Conservation (phyloP, 2,113 vertebrate genomes). For the Boleophthalmus pectinirostris region DNA sequence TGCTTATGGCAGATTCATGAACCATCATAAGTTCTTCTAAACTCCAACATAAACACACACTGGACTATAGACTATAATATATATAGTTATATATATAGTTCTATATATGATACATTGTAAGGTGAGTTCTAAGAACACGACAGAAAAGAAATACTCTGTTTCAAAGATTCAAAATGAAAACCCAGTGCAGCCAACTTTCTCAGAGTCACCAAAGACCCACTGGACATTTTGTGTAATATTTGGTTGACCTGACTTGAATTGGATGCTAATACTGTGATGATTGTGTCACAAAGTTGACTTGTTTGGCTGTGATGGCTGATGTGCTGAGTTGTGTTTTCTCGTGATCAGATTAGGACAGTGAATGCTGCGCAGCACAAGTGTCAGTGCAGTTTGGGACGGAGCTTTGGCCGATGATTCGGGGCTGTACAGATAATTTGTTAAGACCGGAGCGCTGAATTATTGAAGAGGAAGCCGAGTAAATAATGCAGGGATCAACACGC, state of each 20-base stretch:
- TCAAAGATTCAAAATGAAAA: not conserved
- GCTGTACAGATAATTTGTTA: constrained; percentile 79
- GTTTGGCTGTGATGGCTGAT: not conserved
- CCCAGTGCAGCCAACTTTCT: no score
- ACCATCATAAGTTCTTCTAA: no score
- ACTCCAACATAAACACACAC: no score
- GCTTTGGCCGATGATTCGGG: not conserved
- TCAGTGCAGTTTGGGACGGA: constrained; percentile 9
- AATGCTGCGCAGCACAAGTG: constrained; percentile 35
- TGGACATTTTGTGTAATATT: no score
- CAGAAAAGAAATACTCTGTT: no score
- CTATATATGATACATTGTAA: no score
- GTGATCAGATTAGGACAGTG: constrained; percentile 31
- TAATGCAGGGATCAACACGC: constrained; percentile 93
- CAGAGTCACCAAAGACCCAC: no score
- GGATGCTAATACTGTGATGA: not conserved
- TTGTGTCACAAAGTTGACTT: not conserved
- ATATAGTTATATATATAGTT: no score
- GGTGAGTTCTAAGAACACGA: no score
- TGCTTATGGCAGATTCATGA: no score
- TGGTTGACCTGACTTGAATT: no score
- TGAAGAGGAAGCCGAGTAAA: constrained; percentile 89
- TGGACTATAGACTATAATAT: no score
- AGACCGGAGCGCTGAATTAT: constrained; percentile 86
- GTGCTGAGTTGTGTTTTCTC: constrained; percentile 18